phyloP scores from a whole-genome alignment of 1,140 invertebrate genomes.

The Apis dorsata region DNA sequence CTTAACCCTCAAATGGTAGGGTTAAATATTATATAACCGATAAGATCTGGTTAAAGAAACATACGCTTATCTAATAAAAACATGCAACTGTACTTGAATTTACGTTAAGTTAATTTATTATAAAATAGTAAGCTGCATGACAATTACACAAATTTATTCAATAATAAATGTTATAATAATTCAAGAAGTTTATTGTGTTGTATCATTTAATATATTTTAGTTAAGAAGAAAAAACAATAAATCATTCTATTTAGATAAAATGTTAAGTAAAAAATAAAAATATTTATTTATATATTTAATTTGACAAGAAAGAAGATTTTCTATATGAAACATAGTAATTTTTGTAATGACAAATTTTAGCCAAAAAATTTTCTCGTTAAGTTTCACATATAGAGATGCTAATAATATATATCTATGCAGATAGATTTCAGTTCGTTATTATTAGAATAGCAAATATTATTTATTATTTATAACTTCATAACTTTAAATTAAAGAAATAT shows the following conservation, averaged over 20 bases:
- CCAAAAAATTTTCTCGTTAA: background rate
- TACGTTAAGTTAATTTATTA: background rate
- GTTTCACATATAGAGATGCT: background rate
- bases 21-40: conserved; percentile 17
- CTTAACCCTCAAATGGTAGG: background rate
- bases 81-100: background rate
- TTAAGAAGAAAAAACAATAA: background rate
- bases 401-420: conserved; percentile 12
- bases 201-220: background rate
- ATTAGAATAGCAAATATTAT: conserved; percentile 26
- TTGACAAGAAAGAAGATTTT: too few relatives aligned
- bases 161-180: background rate
- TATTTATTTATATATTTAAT: background rate
- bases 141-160: background rate
- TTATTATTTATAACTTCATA: background rate
- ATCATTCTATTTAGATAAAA: background rate
- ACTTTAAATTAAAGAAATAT: background rate
- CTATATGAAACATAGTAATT: background rate
- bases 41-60: conserved; percentile 6
- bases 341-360: background rate
- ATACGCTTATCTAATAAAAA: background rate
- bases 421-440: conserved; percentile 13
- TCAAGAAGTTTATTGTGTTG: too few relatives aligned
- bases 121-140: background rate
- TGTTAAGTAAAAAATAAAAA: background rate